phyloP scores from a whole-genome alignment of 2,797 vertebrate species.

The Falco columbarius region DNA sequence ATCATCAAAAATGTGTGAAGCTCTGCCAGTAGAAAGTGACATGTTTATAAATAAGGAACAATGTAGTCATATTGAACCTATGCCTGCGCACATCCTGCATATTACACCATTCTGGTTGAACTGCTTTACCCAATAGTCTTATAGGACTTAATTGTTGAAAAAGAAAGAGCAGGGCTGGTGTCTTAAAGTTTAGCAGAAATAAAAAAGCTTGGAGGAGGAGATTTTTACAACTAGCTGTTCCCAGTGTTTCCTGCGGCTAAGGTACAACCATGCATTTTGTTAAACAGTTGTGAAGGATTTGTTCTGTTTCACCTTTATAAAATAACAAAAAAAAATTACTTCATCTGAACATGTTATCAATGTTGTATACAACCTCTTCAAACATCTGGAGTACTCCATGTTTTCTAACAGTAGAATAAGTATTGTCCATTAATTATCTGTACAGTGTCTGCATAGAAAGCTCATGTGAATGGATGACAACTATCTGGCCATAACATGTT shows the following conservation, averaged over 20 bases:
- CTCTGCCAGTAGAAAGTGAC: constrained; percentile 45
- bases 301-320: background rate
- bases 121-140: background rate
- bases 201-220: background rate
- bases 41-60: constrained; percentile 59
- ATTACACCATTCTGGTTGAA: constrained; percentile 1
- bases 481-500: background rate
- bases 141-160: background rate
- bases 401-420: background rate
- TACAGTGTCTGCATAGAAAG: background rate
- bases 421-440: background rate
- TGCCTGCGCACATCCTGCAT: constrained; percentile 23
- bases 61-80: background rate
- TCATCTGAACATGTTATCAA: background rate
- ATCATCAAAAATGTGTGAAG: constrained; percentile 39
- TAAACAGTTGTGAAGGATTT: background rate
- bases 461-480: background rate
- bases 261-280: background rate
- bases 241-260: background rate
- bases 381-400: background rate
- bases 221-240: background rate
- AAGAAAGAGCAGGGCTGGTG: background rate
- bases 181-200: background rate
- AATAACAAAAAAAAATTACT: background rate
- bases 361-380: background rate